Evolutionary conservation across 2,797 vertebrate genomes (phyloP), one percentile per base, ranked within the genome.

Genomic region (Setipinna tenuifilis): DNA sequence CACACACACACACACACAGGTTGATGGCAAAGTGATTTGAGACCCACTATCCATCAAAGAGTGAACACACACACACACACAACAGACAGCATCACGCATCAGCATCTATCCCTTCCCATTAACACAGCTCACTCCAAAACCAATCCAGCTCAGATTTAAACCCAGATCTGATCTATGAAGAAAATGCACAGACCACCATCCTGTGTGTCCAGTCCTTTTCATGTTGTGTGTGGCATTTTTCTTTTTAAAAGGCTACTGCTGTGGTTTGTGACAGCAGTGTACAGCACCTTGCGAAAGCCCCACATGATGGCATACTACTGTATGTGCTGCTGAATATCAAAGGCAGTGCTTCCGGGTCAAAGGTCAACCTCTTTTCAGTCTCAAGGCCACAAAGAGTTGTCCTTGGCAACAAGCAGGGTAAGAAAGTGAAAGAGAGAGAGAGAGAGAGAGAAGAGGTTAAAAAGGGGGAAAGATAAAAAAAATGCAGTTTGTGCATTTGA

Each of bases 241-340:
- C 25, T 68, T 68, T 17, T 3, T 14, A 9, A 65, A 71, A 23
- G 61, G 23, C 62, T 28, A 31, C 68, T 71, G 12, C 25, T 71
- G 68, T 2, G 11, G 3, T 71, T 35, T 88, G 68, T 3, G 14
- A 35, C 46, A 94, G 93, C 88, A 58, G 84, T 93, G 91, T 90
- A 88, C 88, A 85, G 89, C 87, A 88, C 93, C 88, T 90, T 93
- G 92, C 71, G 88, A 90, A 87, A 87, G 86, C 85, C 86, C 41
- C 85, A 83, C 81, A 35, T 81, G 41, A 87, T 86, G 89, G 90
- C 54, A 92, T 93, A 93, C 50, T 54, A 10, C 10, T 48, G 83
- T 87, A 90, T 94, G 94, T 95, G 95, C 94, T 93, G 89, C 94
- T 90, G 93, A 90, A 92, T 9, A 54, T 90, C 86, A 93, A 93